These are phyloP conservation scores for Sebastes kiyomatsui DNA, from an alignment of 2,797 vertebrate genomes.

Conservation along the genomic window DNA sequence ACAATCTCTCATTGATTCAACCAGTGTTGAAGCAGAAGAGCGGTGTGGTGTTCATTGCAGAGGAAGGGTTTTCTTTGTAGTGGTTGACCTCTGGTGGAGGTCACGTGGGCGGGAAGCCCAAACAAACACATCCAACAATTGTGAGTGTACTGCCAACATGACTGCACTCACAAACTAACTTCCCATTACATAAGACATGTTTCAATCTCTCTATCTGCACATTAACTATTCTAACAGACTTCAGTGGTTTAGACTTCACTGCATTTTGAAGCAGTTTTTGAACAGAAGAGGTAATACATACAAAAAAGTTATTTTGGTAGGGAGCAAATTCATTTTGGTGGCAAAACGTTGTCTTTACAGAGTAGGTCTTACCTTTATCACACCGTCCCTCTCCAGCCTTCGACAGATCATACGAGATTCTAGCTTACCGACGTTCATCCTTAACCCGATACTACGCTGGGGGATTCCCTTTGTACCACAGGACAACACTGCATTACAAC, in stretches of 20 bases:
- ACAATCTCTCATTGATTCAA: background rate
- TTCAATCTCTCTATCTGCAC: background rate
- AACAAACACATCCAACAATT: constrained; percentile 14
- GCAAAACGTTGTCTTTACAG: background rate
- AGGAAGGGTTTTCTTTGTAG: background rate
- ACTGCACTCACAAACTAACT: background rate
- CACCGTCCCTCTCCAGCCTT: constrained; percentile 86
- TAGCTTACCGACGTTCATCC: constrained; percentile 92
- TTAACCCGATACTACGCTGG: constrained; percentile 82
- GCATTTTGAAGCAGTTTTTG: background rate
- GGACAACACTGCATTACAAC: constrained; percentile 84
- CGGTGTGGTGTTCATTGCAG: accelerated
- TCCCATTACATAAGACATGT: background rate
- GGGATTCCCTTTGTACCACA: constrained; percentile 91
- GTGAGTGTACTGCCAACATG: background rate
- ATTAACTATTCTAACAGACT: background rate
- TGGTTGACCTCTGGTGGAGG: background rate
- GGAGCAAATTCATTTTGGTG: background rate
- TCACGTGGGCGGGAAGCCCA: background rate
- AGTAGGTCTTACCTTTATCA: constrained; percentile 87
- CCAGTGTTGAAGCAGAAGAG: too few relatives aligned
- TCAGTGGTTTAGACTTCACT: background rate
- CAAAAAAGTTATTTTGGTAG: accelerated
- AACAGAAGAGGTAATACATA: background rate
- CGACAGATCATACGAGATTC: constrained; percentile 94